Evolutionary conservation across 2,797 vertebrate genomes (phyloP), one percentile per base, ranked within the genome.

Genomic region (Balearica regulorum): DNA sequence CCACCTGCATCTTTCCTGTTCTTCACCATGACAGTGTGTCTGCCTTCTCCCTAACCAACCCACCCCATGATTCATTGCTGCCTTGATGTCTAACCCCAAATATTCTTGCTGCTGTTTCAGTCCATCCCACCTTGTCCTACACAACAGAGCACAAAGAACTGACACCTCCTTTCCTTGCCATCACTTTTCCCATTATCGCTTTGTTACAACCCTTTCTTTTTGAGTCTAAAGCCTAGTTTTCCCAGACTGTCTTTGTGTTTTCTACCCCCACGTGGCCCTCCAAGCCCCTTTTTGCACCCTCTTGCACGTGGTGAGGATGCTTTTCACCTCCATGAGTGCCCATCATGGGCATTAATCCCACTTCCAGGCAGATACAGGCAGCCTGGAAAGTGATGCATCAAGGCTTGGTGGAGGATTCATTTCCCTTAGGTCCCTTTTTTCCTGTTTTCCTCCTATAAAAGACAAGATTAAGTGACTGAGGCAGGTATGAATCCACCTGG

Each of bases 21-120:
- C 64, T 65, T 41, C 69, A 12, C 51, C 1, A 0, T 14, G 48
- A 2, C 55, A 46, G 26, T 0, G 0, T 3, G 21, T 7, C 66
- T 76, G 66, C 22, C 58, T 68, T 16, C 35, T 68, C 37, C 49
- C 71, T 1, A 3, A 10, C 20, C 75, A 66, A 4, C 60, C 35
- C 6, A 6, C 7, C 44, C 35, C 17, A 25, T 3, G 0, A 9
- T 37, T 44, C 2, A 2, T 2, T 54, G 33, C 31, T 62, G 15
- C 20, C 69, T 57, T 82, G 25, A 5, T 57, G 11, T 49, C 55
- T 61, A 77, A 20, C 15, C 17, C 51, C 22, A 65, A 49, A 25
- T 16, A 5, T 37, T 81, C 77, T 29, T 51, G 22, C 48, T 87
- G 53, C 41, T 80, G 11, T 77, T 83, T 48, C 60, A 44, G n/a